Evolutionary conservation across 1,140 invertebrate genomes (phyloP).

Genomic region (Bombyx mandarina): DNA sequence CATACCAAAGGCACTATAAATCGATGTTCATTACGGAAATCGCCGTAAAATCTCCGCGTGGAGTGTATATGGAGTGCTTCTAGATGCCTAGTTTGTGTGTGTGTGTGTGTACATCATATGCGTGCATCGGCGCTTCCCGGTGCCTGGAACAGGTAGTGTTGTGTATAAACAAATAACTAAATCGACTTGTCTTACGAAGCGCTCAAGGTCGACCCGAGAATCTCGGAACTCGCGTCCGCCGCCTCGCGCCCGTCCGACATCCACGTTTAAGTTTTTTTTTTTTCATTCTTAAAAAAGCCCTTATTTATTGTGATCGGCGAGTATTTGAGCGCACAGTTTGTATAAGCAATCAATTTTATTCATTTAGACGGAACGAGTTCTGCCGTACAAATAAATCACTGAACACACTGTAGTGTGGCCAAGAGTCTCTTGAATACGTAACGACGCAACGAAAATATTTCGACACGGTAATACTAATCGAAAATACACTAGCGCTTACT

Average conservation of each 20-base stretch:
- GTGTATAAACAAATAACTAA: slow-evolving; percentile 70
- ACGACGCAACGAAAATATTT: background rate
- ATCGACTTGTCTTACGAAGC: slow-evolving; percentile 63
- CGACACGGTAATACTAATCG: no score
- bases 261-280: slow-evolving; percentile 49
- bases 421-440: slow-evolving; percentile 7
- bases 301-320: slow-evolving; percentile 67
- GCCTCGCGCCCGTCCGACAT: slow-evolving; percentile 28
- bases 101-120: slow-evolving; percentile 20
- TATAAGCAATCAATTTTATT: slow-evolving; percentile 72
- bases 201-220: slow-evolving; percentile 50
- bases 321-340: slow-evolving; percentile 69
- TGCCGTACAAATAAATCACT: slow-evolving; percentile 64
- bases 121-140: slow-evolving; percentile 20
- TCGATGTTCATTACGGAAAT: slow-evolving; percentile 63
- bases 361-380: slow-evolving; percentile 66
- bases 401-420: slow-evolving; percentile 43
- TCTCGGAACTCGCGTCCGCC: slow-evolving; percentile 23
- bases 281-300: slow-evolving; percentile 33
- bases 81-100: slow-evolving; percentile 21
- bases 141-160: slow-evolving; percentile 60
- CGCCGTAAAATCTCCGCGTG: slow-evolving; percentile 56
- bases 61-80: slow-evolving; percentile 21
- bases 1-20: slow-evolving; percentile 56
- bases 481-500: no score